Percentiles rank a stretch among this genome's conserved stretches.
These are phyloP conservation scores for Petrosia ficiformis DNA, from an alignment of 37 sponge, comb jelly and placozoan genomes.

Conservation along the genomic window DNA sequence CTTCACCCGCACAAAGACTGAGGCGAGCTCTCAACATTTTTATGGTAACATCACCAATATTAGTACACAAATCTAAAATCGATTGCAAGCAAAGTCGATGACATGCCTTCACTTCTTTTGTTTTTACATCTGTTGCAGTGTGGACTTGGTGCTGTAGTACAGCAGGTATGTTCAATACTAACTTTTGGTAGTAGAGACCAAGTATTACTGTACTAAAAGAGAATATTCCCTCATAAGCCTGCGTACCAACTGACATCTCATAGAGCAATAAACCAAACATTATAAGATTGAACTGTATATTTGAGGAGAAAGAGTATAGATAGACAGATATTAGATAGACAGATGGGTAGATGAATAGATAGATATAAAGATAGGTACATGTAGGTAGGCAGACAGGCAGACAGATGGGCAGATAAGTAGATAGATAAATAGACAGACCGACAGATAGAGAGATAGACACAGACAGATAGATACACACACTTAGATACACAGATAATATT, in stretches of 20 bases:
- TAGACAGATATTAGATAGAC: neutral
- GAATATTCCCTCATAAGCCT: constrained; percentile 64
- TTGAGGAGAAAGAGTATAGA: neutral
- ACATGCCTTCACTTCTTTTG: constrained; percentile 41
- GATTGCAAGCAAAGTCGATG: constrained; percentile 75
- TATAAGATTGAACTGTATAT: constrained; percentile 43
- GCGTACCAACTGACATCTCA: constrained; percentile 67
- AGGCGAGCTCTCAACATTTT: constrained; percentile 33
- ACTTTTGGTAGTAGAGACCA: constrained; percentile 33
- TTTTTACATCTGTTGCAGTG: neutral
- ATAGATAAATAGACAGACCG: no score
- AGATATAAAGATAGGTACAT: no score
- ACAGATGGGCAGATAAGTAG: no score
- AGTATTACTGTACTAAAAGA: constrained; percentile 38
- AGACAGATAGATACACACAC: no score
- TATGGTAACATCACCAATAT: neutral
- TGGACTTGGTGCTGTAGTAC: constrained; percentile 17
- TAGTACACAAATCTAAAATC: constrained; percentile 45
- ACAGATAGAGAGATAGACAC: no score
- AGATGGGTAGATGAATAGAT: no score
- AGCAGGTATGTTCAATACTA: constrained; percentile 70
- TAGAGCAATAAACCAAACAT: constrained; percentile 67
- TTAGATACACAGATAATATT: no score
- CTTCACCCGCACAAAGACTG: constrained; percentile 72
- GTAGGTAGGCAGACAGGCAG: no score